These are phyloP conservation scores for Ginglymostoma cirratum DNA, from an alignment of 2,113 vertebrate genomes.

Conservation along the genomic window DNA sequence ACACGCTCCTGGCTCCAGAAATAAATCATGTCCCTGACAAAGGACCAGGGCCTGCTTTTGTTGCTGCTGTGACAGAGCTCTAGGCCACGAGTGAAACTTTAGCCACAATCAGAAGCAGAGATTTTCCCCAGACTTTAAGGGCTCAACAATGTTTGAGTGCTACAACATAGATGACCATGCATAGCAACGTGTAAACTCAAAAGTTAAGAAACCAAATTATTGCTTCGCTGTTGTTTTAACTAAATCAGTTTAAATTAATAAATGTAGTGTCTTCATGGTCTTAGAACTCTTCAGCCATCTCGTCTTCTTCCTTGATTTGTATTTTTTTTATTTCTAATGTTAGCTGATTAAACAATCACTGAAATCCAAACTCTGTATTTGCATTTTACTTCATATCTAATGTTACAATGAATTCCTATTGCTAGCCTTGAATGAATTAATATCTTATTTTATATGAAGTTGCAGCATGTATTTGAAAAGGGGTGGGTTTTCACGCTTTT, in stretches of 20 bases:
- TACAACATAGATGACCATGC: neutral
- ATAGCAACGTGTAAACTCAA: neutral
- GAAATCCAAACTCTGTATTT: neutral
- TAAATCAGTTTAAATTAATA: neutral
- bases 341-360: neutral
- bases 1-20: constrained; percentile 38
- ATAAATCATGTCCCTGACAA: constrained; percentile 38
- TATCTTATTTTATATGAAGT: neutral
- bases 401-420: neutral
- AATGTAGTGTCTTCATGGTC: neutral
- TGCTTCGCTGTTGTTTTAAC: neutral
- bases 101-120: constrained; percentile 27
- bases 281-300: too few relatives aligned
- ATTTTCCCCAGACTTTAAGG: constrained; percentile 34
- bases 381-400: neutral
- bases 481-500: neutral
- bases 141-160: neutral
- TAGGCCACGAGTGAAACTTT: constrained; percentile 28
- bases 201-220: constrained; percentile 6
- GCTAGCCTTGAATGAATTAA: neutral
- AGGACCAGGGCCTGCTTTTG: constrained; percentile 34
- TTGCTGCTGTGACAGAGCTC: constrained; percentile 34
- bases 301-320: neutral
- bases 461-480: neutral
- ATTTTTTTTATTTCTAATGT: neutral